Evolutionary conservation across 2,797 vertebrate species (phyloP).

Genomic region (Anguilla pacifica): DNA sequence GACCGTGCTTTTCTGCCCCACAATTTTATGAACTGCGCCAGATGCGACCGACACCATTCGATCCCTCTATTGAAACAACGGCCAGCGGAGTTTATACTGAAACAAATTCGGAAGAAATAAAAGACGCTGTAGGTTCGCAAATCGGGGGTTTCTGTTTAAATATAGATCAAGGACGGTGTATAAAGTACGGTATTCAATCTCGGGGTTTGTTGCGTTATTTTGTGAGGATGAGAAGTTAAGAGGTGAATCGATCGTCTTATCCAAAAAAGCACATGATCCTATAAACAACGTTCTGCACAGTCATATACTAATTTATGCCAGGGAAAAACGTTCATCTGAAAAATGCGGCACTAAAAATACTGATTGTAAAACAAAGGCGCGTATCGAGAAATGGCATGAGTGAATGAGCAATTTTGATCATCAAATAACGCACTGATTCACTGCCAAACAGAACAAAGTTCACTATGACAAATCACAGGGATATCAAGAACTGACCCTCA

Average conservation of each 20-base stretch:
- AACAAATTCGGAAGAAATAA: slow-evolving; percentile 15
- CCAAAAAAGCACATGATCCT: not conserved
- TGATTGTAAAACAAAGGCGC: not conserved
- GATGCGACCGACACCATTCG: not conserved
- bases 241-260: not conserved
- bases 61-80: slow-evolving; percentile 2
- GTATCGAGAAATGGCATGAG: not conserved
- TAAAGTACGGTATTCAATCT: not conserved
- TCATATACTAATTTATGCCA: not conserved
- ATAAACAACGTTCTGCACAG: not conserved
- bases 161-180: not conserved
- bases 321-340: not conserved
- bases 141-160: not conserved
- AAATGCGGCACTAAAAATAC: not conserved
- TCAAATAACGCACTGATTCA: not conserved
- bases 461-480: slow-evolving; percentile 9
- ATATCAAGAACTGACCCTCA: slow-evolving; percentile 24
- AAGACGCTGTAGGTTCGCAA: not conserved
- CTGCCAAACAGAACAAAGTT: slow-evolving; percentile 22
- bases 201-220: not conserved
- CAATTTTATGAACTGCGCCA: not conserved
- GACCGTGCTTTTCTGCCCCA: not conserved
- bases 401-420: not conserved
- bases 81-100: slow-evolving; percentile 1
- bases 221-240: not conserved